Percentiles rank a stretch among this genome's conserved stretches.
These are phyloP conservation scores for Sebastes baramenuke DNA, from an alignment of 2,797 vertebrate genomes.

Conservation along the genomic window DNA sequence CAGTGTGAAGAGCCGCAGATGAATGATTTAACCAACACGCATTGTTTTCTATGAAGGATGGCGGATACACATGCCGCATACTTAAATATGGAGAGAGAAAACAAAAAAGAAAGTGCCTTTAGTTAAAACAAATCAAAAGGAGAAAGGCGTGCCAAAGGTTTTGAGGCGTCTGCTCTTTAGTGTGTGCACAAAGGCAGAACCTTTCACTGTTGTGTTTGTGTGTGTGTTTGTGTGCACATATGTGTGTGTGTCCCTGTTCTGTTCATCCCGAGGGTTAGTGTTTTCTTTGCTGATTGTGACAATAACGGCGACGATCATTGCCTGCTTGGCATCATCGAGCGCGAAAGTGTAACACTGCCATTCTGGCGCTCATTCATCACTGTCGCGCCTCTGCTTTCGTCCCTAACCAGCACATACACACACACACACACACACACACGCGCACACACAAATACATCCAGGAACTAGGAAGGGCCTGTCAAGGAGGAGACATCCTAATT, in stretches of 20 bases:
- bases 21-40: constrained; percentile 62
- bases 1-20: constrained; percentile 64
- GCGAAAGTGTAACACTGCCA: constrained; percentile 53
- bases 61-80: constrained; percentile 33
- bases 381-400: constrained; percentile 47
- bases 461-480: constrained; percentile 54
- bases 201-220: neutral
- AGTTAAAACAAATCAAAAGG: constrained; percentile 45
- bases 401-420: constrained; percentile 18
- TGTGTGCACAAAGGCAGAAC: constrained; percentile 3
- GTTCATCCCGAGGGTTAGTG: constrained; percentile 40
- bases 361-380: constrained; percentile 73
- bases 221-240: neutral
- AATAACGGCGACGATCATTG: constrained; percentile 67
- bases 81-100: constrained; percentile 47
- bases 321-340: constrained; percentile 58
- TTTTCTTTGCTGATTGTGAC: constrained; percentile 66
- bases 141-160: constrained; percentile 22
- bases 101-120: constrained; percentile 21
- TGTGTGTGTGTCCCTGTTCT: constrained; percentile 17
- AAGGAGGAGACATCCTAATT: constrained; percentile 66
- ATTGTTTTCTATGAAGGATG: constrained; percentile 63
- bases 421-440: neutral
- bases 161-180: neutral
- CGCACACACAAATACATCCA: constrained; percentile 6